Evolutionary conservation across 2,797 vertebrate species (phyloP), one percentile per base, ranked within the genome.

Genomic region (Parauchenoglanis punctatus): DNA sequence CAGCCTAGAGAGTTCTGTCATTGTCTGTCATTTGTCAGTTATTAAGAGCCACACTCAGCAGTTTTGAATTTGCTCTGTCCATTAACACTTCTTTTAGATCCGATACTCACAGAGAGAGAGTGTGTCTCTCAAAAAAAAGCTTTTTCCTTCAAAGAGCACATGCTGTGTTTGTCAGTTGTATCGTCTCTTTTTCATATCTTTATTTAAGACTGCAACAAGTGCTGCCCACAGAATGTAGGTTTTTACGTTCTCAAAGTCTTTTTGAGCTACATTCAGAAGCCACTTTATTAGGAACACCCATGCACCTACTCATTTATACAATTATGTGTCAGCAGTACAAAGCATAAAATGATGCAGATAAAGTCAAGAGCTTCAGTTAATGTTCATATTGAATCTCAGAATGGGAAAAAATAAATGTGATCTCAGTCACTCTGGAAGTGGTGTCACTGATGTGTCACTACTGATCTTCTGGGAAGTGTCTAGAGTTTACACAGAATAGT

Each of bases 81-180:
- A 83, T 88, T 88, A 84, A 85, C 83, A 85, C 75, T 54, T 72
- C 65, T 72, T 85, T 61, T 63, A 73, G 83, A 80, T 67, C 81
- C 17, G 31, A 18, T 76, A 67, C 86, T 78, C 73, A 70, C n/a
- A 49, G 63, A 85, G 67, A 68, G 61, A 76, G 80, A 81, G 61
- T 5, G 49, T 40, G 58, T 75, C 86, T 87, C 86, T 83, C 28
- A 49, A 49, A 49, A 40, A 82, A 68, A 18, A 4, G 58, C 20
- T 61, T 68, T 31, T 83, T 31, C 40, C 80, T 35, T 46, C 63
- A 28, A 83, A 49, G n/a, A 54, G 63, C 63, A 35, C 44, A 83
- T 54, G 28, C 59, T 68, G 63, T 68, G 40, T 80, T 70, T 49
- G 63, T 65, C 81, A 83, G 15, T 31, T 23, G 1, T 25, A 49